These are phyloP conservation scores for Protobothrops mucrosquamatus DNA, from an alignment of 2,113 vertebrate genomes.

Conservation along the genomic window DNA sequence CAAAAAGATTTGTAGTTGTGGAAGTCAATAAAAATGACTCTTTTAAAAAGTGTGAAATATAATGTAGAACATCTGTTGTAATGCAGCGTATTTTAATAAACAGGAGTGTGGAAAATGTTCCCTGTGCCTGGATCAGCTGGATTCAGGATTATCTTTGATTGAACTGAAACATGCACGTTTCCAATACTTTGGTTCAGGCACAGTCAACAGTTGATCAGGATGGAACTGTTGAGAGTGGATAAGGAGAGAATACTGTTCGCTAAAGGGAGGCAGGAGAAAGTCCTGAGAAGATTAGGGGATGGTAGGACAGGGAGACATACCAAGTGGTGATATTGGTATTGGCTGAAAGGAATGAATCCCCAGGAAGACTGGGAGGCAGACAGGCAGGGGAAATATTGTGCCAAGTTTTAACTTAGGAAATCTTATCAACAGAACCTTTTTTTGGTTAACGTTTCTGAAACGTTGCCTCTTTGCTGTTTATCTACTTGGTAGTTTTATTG, in stretches of 20 bases:
- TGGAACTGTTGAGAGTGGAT: not conserved
- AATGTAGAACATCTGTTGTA: not conserved
- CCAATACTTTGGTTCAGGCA: not conserved
- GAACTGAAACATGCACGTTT: not conserved
- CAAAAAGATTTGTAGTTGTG: not conserved
- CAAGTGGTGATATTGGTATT: not conserved
- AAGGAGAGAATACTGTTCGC: not conserved
- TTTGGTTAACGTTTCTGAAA: not conserved
- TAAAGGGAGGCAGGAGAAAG: not conserved
- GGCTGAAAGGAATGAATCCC: not conserved
- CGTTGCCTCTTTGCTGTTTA: not conserved
- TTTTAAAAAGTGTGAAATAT: not conserved
- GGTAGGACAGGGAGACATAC: not conserved
- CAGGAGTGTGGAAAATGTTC: not conserved
- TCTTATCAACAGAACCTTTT: not conserved
- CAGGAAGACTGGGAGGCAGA: not conserved
- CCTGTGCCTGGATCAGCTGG: not conserved
- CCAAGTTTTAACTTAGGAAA: not conserved
- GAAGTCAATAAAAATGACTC: not conserved
- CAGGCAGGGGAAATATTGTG: not conserved
- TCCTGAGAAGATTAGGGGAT: not conserved
- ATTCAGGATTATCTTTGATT: not conserved
- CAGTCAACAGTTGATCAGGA: not conserved
- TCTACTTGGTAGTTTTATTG: not conserved
- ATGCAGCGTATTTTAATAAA: not conserved